Evolutionary conservation across 2,888 invertebrate genomes (phyloP).

Genomic region (Hirtodrosophila cameraria): DNA sequence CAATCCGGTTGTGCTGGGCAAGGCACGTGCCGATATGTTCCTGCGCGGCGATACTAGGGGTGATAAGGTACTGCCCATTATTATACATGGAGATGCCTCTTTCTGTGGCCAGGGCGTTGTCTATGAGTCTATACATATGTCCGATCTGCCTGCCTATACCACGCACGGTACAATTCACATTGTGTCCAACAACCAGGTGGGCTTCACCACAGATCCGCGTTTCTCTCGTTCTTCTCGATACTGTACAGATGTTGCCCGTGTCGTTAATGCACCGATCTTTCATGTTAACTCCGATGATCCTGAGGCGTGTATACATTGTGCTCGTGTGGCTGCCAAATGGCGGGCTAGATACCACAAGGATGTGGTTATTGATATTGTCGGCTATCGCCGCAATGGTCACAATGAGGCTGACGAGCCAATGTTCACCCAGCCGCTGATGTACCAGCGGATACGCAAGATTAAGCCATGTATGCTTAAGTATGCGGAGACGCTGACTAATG

Average conservation of each 20-base stretch:
- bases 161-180: slow-evolving; percentile 87
- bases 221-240: slow-evolving; percentile 93
- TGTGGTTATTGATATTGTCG: slow-evolving; percentile 92
- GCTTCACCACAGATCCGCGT: slow-evolving; percentile 96
- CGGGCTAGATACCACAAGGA: slow-evolving; percentile 93
- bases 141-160: slow-evolving; percentile 86
- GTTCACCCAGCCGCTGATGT: slow-evolving; percentile 97
- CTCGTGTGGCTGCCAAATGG: slow-evolving; percentile 94
- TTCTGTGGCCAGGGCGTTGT: slow-evolving; percentile 88
- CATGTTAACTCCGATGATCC: slow-evolving; percentile 97
- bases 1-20: slow-evolving; percentile 93
- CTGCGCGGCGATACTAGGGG: slow-evolving; percentile 90
- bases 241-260: slow-evolving; percentile 94
- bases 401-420: slow-evolving; percentile 97
- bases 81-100: slow-evolving; percentile 88
- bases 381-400: slow-evolving; percentile 94
- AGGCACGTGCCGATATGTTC: slow-evolving; percentile 93
- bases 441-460: slow-evolving; percentile 90
- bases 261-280: slow-evolving; percentile 95
- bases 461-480: slow-evolving; percentile 87
- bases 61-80: slow-evolving; percentile 86
- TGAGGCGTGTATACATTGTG: slow-evolving; percentile 93
- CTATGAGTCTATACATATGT: slow-evolving; percentile 87
- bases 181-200: slow-evolving; percentile 90
- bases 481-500: slow-evolving; percentile 88